Conservation (phyloP, 2,888 invertebrate species). For the Drosophila testacea region DNA sequence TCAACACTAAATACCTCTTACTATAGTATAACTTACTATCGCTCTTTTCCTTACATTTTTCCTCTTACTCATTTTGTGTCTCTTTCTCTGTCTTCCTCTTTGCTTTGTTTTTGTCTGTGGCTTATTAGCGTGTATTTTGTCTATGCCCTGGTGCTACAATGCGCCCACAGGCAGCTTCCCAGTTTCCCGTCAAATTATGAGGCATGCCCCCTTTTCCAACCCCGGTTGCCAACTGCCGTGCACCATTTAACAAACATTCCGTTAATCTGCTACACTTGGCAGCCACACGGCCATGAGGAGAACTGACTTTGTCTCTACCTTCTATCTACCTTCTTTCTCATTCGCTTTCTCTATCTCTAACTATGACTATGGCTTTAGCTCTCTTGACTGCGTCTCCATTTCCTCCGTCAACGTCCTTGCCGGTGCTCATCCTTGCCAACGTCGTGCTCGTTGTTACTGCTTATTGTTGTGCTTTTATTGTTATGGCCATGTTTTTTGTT, state of each 20-base stretch:
- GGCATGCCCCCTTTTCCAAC: conserved; percentile 22
- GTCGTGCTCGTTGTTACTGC: conserved; percentile 72
- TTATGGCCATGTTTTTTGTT: conserved; percentile 76
- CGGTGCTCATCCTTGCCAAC: conserved; percentile 40
- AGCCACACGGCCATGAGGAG: conserved; percentile 64
- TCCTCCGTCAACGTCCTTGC: conserved; percentile 44
- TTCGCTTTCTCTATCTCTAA: not conserved
- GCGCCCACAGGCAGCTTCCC: conserved; percentile 35
- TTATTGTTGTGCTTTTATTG: conserved; percentile 79
- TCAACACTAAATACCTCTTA: not conserved
- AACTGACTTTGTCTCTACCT: conserved; percentile 13
- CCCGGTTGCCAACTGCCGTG: conserved; percentile 35
- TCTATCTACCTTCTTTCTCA: not conserved
- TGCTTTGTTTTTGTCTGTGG: conserved; percentile 26
- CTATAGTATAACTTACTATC: not conserved
- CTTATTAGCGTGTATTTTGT: conserved; percentile 70
- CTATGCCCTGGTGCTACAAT: conserved; percentile 46
- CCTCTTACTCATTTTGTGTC: not conserved
- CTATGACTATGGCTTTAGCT: conserved; percentile 17
- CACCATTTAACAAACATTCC: conserved; percentile 78
- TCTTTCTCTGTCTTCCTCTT: not conserved
- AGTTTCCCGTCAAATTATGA: conserved; percentile 58
- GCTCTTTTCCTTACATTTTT: not conserved
- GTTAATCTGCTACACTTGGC: conserved; percentile 79
- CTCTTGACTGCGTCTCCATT: conserved; percentile 17